Evolutionary conservation across 2,888 invertebrate species (phyloP), one percentile per base, ranked within the genome.

Genomic region (Chrysolina americana): DNA sequence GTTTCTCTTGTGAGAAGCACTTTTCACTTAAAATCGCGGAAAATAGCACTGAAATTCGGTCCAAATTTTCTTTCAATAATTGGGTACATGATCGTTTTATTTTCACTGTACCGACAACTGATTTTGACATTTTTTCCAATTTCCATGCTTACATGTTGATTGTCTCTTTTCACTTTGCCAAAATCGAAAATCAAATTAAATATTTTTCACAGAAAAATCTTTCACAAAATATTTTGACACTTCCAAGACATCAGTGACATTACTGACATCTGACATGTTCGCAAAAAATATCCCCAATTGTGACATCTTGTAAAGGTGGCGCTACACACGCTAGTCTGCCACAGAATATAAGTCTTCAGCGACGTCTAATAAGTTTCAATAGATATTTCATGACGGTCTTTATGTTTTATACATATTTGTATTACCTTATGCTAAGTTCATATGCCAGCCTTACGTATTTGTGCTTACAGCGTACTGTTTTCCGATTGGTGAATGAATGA

Each of bases 11-110:
- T 41, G 48, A 69, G 71, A 53, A 76, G 75, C 76, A 75, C 79
- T 83, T 84, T 83, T 88, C 87, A 81, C 83, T 83, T 71, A 88
- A 83, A 73, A 82, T 81, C 41, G 88, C 87, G 72, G 87, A 86
- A 83, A 87, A 88, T 77, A 88, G 81, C 79, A 88, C 87, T 62
- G 84, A 83, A 76, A 88, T 86, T 78, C 87, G 82, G 79, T 87
- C 85, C 80, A 84, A 82, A 81, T 88, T 87, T 73, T 87, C 86
- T 79, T 83, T 82, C 73, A 88, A 83, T 72, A 87, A 79, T 74
- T 83, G 85, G 72, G 85, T 83, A 83, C 87, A 88, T 76, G 84
- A 79, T 75, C 85, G 79, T 83, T 85, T 87, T 78, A 87, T 86
- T 81, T 80, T 81, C 79, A 88, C 87, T 80, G 86, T 85, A 79